phyloP scores from a whole-genome alignment of 1,140 invertebrate genomes.

The Hyphantria cunea region DNA sequence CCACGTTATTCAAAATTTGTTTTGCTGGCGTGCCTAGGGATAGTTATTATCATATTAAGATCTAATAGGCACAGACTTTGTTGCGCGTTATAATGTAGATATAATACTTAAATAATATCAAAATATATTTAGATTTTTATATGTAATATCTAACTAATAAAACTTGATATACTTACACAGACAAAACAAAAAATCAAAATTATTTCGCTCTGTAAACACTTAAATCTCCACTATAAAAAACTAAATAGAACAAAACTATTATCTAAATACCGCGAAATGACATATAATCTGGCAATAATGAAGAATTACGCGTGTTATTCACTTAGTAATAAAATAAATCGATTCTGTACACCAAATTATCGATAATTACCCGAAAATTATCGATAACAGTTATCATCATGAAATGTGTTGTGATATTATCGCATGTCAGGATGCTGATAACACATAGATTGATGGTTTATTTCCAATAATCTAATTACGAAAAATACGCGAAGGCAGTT shows the following conservation, averaged over 20 bases:
- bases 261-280: constrained; percentile 28
- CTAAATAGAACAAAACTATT: not conserved
- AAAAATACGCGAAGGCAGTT: constrained; percentile 25
- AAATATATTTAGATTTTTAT: too few species aligned
- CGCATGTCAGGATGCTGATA: constrained; percentile 25
- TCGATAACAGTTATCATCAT: not conserved
- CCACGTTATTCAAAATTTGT: too few species aligned
- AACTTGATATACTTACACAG: too few species aligned
- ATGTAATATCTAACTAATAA: too few species aligned
- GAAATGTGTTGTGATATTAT: constrained; percentile 10
- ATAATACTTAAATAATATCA: too few species aligned
- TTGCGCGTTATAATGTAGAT: too few species aligned
- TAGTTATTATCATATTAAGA: too few species aligned
- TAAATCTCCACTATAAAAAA: not conserved
- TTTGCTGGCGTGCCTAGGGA: too few species aligned
- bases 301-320: constrained; percentile 34
- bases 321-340: constrained; percentile 29
- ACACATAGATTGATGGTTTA: constrained; percentile 27
- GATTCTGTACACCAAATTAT: constrained; percentile 19
- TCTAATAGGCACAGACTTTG: too few species aligned
- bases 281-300: constrained; percentile 34
- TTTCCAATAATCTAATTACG: constrained; percentile 31
- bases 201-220: not conserved
- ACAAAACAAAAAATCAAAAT: too few species aligned
- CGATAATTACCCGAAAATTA: constrained; percentile 3